Conservation (phyloP, 2,113 vertebrate species). For the Etheostoma cragini region DNA sequence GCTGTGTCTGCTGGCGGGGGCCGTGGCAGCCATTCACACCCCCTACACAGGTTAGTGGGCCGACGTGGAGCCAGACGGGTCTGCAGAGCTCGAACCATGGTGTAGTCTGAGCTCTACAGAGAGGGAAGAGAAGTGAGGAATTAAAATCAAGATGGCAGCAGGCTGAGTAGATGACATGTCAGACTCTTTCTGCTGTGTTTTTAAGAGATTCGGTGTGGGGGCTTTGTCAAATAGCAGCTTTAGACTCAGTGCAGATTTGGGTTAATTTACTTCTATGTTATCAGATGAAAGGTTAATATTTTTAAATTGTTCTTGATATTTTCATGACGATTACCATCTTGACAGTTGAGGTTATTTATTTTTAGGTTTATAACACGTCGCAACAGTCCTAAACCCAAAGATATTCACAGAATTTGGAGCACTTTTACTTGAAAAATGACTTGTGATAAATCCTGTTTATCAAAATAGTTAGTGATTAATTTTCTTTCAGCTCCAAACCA, state of each 20-base stretch:
- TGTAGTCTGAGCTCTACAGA: background rate
- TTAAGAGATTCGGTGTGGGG: background rate
- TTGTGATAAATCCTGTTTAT: background rate
- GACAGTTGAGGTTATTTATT: background rate
- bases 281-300: too few relatives aligned
- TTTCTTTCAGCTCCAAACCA: background rate
- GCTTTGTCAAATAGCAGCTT: background rate
- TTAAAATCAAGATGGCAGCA: constrained; percentile 18
- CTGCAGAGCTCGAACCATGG: background rate
- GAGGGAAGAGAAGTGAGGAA: background rate
- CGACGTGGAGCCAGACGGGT: background rate
- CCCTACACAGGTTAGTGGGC: constrained; percentile 66
- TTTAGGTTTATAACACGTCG: background rate
- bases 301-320: too few relatives aligned
- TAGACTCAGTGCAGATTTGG: background rate
- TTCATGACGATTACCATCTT: background rate
- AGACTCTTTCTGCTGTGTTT: background rate
- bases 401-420: background rate
- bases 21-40: constrained; percentile 43
- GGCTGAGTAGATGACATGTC: background rate
- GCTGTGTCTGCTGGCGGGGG: constrained; percentile 65
- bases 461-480: background rate
- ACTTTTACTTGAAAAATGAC: background rate
- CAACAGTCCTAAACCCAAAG: background rate
- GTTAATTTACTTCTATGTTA: too few relatives aligned